These are phyloP conservation scores for Oreohelix idahoensis DNA, from an alignment of 1,140 invertebrate genomes.

Conservation along the genomic window DNA sequence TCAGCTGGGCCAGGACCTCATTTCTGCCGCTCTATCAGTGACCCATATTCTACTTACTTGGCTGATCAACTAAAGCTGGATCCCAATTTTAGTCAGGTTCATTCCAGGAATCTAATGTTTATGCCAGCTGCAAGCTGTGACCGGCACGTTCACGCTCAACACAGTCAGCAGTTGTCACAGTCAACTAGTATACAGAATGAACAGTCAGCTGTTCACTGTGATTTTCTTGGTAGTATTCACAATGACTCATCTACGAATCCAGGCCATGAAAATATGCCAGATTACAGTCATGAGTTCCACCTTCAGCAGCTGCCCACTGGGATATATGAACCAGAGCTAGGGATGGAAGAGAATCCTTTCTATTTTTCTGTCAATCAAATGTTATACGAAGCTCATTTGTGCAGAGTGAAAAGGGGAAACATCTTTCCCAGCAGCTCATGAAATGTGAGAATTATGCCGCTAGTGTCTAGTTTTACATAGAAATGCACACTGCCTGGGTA, in stretches of 20 bases:
- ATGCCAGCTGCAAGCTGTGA: no score
- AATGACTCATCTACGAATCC: not conserved
- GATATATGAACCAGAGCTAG: slow-evolving; percentile 28
- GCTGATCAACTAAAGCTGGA: not conserved
- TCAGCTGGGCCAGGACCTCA: not conserved
- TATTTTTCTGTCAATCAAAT: slow-evolving; percentile 37
- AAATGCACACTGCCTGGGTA: no score
- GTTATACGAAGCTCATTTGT: slow-evolving; percentile 30
- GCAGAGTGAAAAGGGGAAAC: slow-evolving; percentile 8
- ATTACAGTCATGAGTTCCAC: slow-evolving; percentile 12
- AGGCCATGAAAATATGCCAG: not conserved
- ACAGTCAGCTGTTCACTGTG: not conserved
- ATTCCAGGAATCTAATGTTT: not conserved
- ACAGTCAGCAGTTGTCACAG: not conserved
- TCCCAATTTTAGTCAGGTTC: not conserved
- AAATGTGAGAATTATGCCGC: not conserved
- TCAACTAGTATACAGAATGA: not conserved
- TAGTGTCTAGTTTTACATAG: no score
- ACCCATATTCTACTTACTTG: not conserved
- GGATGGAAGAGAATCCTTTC: slow-evolving; percentile 17
- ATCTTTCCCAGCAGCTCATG: not conserved
- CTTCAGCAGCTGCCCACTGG: slow-evolving; percentile 26
- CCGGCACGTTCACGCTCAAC: not conserved
- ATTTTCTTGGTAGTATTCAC: not conserved
- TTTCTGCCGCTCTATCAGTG: not conserved